Evolutionary conservation across 2,113 vertebrate genomes (phyloP).

Genomic region (Herpetotheres cachinnans): DNA sequence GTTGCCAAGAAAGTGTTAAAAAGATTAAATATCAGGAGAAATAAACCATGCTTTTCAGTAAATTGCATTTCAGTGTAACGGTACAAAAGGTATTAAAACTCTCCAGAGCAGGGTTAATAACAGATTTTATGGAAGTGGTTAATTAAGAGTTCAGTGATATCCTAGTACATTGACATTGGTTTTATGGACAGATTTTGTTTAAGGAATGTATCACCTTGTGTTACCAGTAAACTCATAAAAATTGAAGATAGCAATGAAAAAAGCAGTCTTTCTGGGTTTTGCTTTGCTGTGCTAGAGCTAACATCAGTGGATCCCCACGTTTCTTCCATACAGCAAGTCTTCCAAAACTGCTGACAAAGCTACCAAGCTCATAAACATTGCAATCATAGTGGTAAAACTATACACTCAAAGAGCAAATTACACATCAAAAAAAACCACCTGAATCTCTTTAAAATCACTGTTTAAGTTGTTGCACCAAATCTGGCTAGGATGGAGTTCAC

Average conservation of each 20-base stretch:
- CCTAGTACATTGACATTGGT: background rate
- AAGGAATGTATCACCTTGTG: background rate
- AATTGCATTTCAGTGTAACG: background rate
- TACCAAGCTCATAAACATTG: background rate
- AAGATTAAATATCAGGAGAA: background rate
- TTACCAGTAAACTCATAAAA: background rate
- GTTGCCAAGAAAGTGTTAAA: background rate
- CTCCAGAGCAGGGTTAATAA: background rate
- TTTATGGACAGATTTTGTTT: background rate
- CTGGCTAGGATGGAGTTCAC: background rate
- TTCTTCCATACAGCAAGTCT: background rate
- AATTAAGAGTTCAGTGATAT: background rate
- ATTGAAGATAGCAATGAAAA: background rate
- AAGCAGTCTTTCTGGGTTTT: background rate
- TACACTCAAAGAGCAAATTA: background rate
- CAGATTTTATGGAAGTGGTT: slow-evolving; percentile 5
- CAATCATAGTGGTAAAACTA: background rate
- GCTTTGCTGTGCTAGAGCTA: background rate
- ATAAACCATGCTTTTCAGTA: background rate
- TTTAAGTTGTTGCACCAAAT: rapidly evolving
- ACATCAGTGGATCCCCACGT: background rate
- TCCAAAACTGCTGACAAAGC: background rate
- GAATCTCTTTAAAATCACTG: background rate
- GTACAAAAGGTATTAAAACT: slow-evolving; percentile 18
- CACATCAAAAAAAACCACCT: background rate